phyloP scores from a whole-genome alignment of 1,140 invertebrate genomes.

The Teleopsis dalmanni region DNA sequence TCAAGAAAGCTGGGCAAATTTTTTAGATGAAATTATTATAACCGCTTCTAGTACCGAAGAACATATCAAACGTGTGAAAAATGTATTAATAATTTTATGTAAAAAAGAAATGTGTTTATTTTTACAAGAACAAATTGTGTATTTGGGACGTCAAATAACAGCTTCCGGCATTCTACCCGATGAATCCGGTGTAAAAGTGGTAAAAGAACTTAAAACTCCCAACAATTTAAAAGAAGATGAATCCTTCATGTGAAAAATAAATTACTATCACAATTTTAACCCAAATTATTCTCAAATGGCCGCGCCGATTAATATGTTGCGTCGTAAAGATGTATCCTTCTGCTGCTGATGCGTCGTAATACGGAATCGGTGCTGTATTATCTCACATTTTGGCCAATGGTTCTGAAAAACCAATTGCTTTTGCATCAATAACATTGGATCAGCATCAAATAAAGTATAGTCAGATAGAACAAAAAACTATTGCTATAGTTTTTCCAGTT shows the following conservation, averaged over 20 bases:
- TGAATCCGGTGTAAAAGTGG: conserved; percentile 14
- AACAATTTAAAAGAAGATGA: conserved; percentile 25
- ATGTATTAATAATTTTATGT: conserved; percentile 22
- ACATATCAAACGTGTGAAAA: conserved; percentile 23
- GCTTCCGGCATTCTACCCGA: conserved; percentile 16
- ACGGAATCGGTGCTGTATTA: too few species aligned
- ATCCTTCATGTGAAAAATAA: conserved; percentile 23
- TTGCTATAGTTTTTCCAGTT: too few species aligned
- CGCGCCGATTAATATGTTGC: conserved; percentile 18
- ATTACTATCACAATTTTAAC: conserved; percentile 23
- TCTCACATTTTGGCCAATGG: too few species aligned
- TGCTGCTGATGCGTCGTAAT: too few species aligned
- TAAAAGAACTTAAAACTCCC: conserved; percentile 20
- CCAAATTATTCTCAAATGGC: conserved; percentile 19
- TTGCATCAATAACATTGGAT: too few species aligned
- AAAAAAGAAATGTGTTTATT: conserved; percentile 17
- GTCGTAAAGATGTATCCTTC: conserved; percentile 17
- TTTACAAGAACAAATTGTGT: conserved; percentile 21
- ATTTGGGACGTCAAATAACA: conserved; percentile 27
- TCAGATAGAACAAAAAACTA: too few species aligned
- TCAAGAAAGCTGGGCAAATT: conserved; percentile 30
- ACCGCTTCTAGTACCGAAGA: conserved; percentile 17
- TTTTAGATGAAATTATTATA: conserved; percentile 38
- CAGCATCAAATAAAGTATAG: too few species aligned
- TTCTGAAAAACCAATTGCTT: too few species aligned